phyloP scores from a whole-genome alignment of 2,888 invertebrate species.

The Drosophila borealis region DNA sequence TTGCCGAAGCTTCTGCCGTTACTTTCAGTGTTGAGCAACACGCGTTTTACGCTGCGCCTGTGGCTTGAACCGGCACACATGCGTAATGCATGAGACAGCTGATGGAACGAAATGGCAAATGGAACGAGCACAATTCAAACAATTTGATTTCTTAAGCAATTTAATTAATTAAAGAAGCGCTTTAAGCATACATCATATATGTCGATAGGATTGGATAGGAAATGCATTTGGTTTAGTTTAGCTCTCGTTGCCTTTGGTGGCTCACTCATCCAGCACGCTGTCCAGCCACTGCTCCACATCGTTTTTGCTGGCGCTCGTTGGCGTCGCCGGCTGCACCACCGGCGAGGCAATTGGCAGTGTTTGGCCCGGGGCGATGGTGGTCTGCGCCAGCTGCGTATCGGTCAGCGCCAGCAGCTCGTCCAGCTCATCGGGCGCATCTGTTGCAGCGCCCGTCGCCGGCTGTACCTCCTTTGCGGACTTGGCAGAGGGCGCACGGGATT shows the following conservation, averaged over 20 bases:
- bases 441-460: neutral
- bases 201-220: too few relatives aligned
- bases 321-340: conserved; percentile 42
- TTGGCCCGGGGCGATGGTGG: conserved; percentile 6
- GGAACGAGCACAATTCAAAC: neutral
- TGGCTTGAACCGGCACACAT: neutral
- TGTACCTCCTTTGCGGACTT: conserved; percentile 32
- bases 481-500: conserved; percentile 50
- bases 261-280: conserved; percentile 82
- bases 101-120: conserved; percentile 1
- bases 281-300: conserved; percentile 84
- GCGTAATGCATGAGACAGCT: too few relatives aligned
- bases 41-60: too few relatives aligned
- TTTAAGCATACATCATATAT: neutral
- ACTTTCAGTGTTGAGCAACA: neutral
- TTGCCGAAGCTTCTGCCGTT: neutral
- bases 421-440: conserved; percentile 72
- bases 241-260: neutral
- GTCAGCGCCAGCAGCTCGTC: conserved; percentile 82
- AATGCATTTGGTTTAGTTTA: too few relatives aligned
- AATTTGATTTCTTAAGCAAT: neutral
- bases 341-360: conserved; percentile 37
- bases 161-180: too few relatives aligned
- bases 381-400: conserved; percentile 42
- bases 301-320: conserved; percentile 59